Evolutionary conservation across 2,888 invertebrate species (phyloP).

Genomic region (Drosophila fulvimacula): DNA sequence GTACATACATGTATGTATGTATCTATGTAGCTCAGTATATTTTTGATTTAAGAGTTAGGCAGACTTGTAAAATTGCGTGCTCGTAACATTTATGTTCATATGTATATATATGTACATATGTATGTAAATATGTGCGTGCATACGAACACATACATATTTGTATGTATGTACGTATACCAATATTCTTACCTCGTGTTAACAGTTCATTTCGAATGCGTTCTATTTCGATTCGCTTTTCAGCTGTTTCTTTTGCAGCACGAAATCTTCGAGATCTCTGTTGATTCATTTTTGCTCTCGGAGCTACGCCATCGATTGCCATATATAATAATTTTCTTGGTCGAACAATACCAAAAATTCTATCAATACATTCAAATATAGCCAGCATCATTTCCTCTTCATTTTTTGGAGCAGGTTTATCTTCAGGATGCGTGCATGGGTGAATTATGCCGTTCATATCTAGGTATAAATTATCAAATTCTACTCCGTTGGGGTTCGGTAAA

Average conservation of each 20-base stretch:
- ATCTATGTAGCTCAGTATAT: too few relatives aligned
- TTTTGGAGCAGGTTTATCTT: slow-evolving; percentile 98
- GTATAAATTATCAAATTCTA: slow-evolving; percentile 99
- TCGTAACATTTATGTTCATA: too few relatives aligned
- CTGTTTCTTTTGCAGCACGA: slow-evolving; percentile 97
- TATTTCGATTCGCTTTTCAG: slow-evolving; percentile 94
- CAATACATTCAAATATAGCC: slow-evolving; percentile 99
- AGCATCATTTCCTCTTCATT: slow-evolving; percentile 99
- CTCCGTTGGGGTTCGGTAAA: slow-evolving; percentile 96
- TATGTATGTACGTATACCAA: neutral
- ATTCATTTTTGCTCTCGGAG: slow-evolving; percentile 99
- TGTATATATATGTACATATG: too few relatives aligned
- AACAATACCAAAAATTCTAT: slow-evolving; percentile 96
- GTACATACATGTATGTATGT: too few relatives aligned
- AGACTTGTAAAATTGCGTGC: too few relatives aligned
- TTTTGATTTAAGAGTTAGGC: too few relatives aligned
- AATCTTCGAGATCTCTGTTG: slow-evolving; percentile 98
- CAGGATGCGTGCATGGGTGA: slow-evolving; percentile 99
- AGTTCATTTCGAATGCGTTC: slow-evolving; percentile 91
- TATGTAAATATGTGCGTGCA: neutral
- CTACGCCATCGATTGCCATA: slow-evolving; percentile 99
- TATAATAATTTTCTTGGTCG: slow-evolving; percentile 96
- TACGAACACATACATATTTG: too few relatives aligned
- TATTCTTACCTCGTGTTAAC: slow-evolving; percentile 86
- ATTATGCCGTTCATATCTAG: slow-evolving; percentile 99